These are phyloP conservation scores for Stomatorhinus walkeri DNA, from an alignment of 2,797 vertebrate species.

Conservation along the genomic window DNA sequence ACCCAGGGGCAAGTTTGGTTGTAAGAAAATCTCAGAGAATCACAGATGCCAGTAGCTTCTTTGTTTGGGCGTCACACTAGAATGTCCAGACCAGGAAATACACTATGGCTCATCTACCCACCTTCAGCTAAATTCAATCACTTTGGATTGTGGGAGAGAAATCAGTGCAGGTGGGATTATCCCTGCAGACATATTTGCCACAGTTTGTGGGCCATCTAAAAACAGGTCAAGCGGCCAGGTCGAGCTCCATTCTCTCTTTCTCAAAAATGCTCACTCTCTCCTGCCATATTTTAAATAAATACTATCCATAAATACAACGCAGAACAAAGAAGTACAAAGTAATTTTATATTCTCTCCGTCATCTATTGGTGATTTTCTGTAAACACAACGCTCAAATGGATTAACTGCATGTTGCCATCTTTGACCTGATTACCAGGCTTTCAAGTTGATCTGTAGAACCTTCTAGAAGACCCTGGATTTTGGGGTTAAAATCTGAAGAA, in stretches of 20 bases:
- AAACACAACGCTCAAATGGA: slow-evolving; percentile 1
- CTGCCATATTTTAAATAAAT: slow-evolving; percentile 17
- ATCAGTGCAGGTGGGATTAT: neutral
- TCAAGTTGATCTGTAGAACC: slow-evolving; percentile 10
- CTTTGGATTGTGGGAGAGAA: neutral
- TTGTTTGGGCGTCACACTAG: neutral
- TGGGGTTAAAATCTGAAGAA: slow-evolving; percentile 16
- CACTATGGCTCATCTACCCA: neutral
- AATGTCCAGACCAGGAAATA: neutral
- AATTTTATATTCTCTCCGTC: neutral
- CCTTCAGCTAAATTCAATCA: neutral
- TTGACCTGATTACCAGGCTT: neutral
- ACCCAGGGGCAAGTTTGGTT: slow-evolving; percentile 51
- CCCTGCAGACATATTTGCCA: neutral
- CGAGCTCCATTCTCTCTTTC: neutral
- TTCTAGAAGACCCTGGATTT: slow-evolving; percentile 28
- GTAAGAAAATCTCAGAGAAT: slow-evolving; percentile 63
- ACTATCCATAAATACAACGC: slow-evolving; percentile 5
- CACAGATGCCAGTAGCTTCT: slow-evolving; percentile 36
- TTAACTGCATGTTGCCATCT: neutral
- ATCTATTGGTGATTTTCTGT: neutral
- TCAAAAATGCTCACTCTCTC: neutral
- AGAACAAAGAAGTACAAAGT: neutral
- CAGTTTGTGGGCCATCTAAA: neutral
- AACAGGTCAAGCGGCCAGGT: neutral